Evolutionary conservation across 1,140 invertebrate species (phyloP).

Genomic region (Ruditapes philippinarum): DNA sequence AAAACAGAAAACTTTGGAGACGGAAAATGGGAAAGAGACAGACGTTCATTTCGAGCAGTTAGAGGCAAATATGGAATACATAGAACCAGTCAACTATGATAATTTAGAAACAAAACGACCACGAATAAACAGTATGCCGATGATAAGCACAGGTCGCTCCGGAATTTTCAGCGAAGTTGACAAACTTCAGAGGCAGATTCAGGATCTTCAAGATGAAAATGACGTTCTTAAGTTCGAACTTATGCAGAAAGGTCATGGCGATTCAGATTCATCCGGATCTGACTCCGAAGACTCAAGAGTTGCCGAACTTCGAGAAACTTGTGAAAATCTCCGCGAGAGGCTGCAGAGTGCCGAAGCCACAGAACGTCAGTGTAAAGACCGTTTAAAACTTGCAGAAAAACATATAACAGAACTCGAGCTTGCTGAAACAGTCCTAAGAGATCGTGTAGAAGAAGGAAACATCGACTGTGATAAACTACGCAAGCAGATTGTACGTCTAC

Average conservation of each 20-base stretch:
- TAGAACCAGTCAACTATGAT: conserved; percentile 47
- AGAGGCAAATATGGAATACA: conserved; percentile 39
- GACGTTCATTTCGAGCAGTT: conserved; percentile 44
- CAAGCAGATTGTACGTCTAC: conserved; percentile 73
- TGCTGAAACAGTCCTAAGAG: conserved; percentile 76
- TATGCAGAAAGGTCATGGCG: conserved; percentile 59
- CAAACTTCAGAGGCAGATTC: conserved; percentile 65
- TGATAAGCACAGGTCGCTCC: conserved; percentile 11
- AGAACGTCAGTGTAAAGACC: conserved; percentile 79
- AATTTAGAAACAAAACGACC: conserved; percentile 37
- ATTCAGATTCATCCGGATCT: conserved; percentile 62
- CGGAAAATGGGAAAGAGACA: conserved; percentile 20
- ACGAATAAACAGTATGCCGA: conserved; percentile 38
- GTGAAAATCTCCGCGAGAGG: conserved; percentile 79
- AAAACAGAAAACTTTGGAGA: background rate
- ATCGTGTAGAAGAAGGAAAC: conserved; percentile 76
- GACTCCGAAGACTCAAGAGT: conserved; percentile 72
- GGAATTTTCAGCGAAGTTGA: conserved; percentile 61
- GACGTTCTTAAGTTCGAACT: conserved; percentile 69
- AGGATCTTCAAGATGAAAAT: conserved; percentile 74
- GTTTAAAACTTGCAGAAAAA: conserved; percentile 80
- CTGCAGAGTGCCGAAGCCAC: conserved; percentile 75
- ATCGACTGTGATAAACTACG: conserved; percentile 72
- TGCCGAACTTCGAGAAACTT: conserved; percentile 77
- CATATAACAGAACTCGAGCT: conserved; percentile 81